Base-by-base conservation (phyloP, 2,113 vertebrate species). In the Plecturocebus donacophilus region DNA sequence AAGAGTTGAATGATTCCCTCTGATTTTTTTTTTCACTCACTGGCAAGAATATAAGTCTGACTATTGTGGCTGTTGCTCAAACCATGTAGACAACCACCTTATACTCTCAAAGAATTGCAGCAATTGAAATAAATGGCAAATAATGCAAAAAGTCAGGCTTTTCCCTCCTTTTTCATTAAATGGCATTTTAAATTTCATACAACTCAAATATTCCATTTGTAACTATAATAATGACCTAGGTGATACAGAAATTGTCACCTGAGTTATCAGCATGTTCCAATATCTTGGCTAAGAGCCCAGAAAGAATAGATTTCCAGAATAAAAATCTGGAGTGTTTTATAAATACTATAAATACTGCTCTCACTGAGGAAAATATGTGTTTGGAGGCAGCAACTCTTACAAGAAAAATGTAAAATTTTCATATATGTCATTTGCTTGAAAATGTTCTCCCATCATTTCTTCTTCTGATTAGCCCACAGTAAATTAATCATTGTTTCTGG, bases 241-340 rank as follows among this genome's bases (percentile, higher is more conserved):
- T 81, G 64, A 95, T 54, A 66, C 38, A 95, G 58, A 80, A 91
- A 71, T 45, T 77, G 38, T 91, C 79, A 93, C 13, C 27, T 84
- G 58, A 91, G 35, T 96, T 87, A 95, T 90, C 87, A 92, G 23
- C 42, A 11, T 92, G 82, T 89, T 88, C 95, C 25, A 77, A 42
- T 64, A 58, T 40, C 42, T 96, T 97, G 94, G 94, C 90, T 73
- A 71, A 68, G 27, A 70, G 86, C 90, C 92, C 80, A 96, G 96
- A 87, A 87, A 96, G 30, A 76, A 95, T 71, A 85, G 82, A 87
- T 87, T 96, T 75, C 70, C 20, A 96, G 42, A 93, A 75, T 56
- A 64, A 95, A 94, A 91, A 90, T 94, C 87, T 90, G 49, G 61
- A 92, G 64, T 89, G 35, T 90, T 88, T 93, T 96, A 95, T 71